Base-by-base conservation (phyloP, 23 tunicate genomes). In the Oikopleura vanhoeffeni region DNA sequence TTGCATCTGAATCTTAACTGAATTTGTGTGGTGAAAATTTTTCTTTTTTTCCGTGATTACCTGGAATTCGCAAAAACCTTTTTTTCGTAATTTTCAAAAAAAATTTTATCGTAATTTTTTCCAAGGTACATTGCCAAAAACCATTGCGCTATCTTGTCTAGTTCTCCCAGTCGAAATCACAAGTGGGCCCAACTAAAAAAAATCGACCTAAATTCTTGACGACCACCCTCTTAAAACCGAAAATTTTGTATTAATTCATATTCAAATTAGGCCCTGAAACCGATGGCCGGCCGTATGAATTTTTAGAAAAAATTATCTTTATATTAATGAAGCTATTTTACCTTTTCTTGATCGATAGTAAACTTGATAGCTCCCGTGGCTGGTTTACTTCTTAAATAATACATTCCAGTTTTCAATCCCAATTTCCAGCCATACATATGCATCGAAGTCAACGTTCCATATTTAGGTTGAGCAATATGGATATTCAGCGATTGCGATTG, bases 331-430 rank as follows among this genome's bases (percentile, higher is more conserved):
- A n/a, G n/a, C n/a, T n/a, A n/a, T n/a, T n/a, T 57, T 40, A 94
- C 76, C 82, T 94, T 94, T n/a, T 88, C 85, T 76, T 94, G 89
- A 76, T 94, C 98, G 35, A 94, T 91, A 39, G 98, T 94, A 83
- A 94, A 94, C 83, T 94, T 91, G 85, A 94, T 94, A 0, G 98
- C 98, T 85, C 88, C 89, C 35, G 98, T 95, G 24, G 98, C 98
- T 3, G 98, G 98, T 79, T 94, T 94, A 27, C 95, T 90, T 67
- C 98, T 86, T 76, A 94, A 40, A 57, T 94, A 94, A 41, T 94
- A 94, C 98, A 94, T 94, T 24, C 98, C 98, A 0, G 98, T 94
- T 86, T 94, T 94, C 85, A 94, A 76, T 1, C 98, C 98, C 91
- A 87, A 67, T 42, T 95, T 91, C 99, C 99, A 95, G 28, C 99